phyloP scores from a whole-genome alignment of 2,888 invertebrate species.

The Meteorus cinctellus region DNA sequence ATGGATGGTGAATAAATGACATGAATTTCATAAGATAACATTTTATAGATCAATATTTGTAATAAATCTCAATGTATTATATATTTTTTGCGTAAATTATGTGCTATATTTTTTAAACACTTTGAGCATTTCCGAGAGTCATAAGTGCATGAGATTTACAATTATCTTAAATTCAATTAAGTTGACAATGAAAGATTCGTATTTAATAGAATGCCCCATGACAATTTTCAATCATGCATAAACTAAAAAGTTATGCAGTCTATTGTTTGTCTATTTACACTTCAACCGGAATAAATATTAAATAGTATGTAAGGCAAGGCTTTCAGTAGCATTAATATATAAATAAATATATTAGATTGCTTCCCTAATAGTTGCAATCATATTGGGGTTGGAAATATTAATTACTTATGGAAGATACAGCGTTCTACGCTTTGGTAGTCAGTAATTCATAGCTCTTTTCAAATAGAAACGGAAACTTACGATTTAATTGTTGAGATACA shows the following conservation, averaged over 20 bases:
- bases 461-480: not conserved
- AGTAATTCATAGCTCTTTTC: not conserved
- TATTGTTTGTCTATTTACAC: conserved; percentile 33
- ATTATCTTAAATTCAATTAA: not conserved
- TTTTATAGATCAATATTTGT: conserved; percentile 31
- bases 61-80: conserved; percentile 35
- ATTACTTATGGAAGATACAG: not conserved
- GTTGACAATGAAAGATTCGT: not conserved
- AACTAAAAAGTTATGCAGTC: not conserved
- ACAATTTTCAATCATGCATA: not conserved
- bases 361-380: conserved; percentile 23
- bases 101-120: not conserved
- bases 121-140: not conserved
- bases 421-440: conserved; percentile 19
- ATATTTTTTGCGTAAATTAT: not conserved
- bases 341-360: conserved; percentile 56
- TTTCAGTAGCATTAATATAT: conserved; percentile 54
- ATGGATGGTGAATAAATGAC: not conserved
- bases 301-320: conserved; percentile 53
- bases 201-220: not conserved
- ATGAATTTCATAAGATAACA: not conserved
- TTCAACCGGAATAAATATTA: conserved; percentile 59
- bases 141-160: not conserved
- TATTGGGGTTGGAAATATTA: not conserved
- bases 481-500: not conserved